phyloP scores from a whole-genome alignment of 2,797 vertebrate species.

The Bovichtus diacanthus region DNA sequence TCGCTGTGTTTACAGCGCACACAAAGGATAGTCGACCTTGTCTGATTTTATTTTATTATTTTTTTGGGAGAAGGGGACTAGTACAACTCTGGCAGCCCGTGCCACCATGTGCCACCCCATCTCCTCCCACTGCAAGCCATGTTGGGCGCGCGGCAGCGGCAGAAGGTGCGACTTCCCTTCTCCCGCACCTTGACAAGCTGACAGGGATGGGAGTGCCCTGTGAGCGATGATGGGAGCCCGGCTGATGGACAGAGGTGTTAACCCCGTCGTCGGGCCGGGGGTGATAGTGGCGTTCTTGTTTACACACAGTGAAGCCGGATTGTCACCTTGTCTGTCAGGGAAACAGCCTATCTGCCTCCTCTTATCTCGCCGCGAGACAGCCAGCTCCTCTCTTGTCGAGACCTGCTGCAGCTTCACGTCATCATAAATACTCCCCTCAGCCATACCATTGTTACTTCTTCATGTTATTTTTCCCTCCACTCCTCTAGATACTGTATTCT shows the following conservation, averaged over 20 bases:
- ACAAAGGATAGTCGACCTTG: conserved; percentile 53
- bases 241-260: conserved; percentile 75
- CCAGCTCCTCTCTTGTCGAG: conserved; percentile 42
- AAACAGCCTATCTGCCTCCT: conserved; percentile 57
- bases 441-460: conserved; percentile 40
- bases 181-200: conserved; percentile 37
- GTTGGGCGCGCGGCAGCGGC: conserved; percentile 33
- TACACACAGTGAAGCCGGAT: conserved; percentile 60
- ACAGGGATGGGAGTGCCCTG: neutral
- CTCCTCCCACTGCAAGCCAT: conserved; percentile 38
- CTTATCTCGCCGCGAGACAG: conserved; percentile 63
- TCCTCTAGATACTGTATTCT: neutral
- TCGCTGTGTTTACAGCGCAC: conserved; percentile 44
- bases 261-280: conserved; percentile 46
- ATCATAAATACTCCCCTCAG: conserved; percentile 58
- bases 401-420: conserved; percentile 49
- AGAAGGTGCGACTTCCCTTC: conserved; percentile 56
- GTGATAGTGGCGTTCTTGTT: conserved; percentile 68
- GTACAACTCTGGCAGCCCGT: conserved; percentile 51
- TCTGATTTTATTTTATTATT: conserved; percentile 35
- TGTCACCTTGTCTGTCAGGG: conserved; percentile 75
- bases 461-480: conserved; percentile 19
- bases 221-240: conserved; percentile 30
- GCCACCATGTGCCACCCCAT: conserved; percentile 35
- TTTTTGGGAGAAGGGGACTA: conserved; percentile 28